Conservation (phyloP, 2,113 vertebrate genomes). For the Deroptyus accipitrinus region DNA sequence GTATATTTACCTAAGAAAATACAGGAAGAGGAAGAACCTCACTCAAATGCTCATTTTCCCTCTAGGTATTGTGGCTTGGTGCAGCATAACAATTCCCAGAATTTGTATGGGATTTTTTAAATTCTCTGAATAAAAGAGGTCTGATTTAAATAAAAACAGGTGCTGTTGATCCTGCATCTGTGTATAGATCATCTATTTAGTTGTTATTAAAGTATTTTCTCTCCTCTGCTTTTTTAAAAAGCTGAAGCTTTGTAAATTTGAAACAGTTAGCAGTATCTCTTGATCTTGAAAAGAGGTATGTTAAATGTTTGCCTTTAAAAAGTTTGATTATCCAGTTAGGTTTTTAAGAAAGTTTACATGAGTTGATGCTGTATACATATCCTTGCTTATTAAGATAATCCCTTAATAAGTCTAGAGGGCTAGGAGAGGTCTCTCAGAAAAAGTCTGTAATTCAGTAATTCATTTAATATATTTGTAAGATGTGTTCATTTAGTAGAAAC, state of each 20-base stretch:
- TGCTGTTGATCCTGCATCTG: accelerated
- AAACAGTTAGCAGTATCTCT: neutral
- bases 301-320: neutral
- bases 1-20: neutral
- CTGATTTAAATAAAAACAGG: neutral
- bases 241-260: neutral
- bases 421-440: neutral
- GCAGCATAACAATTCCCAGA: neutral
- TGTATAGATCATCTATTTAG: neutral
- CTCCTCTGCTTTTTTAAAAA: neutral
- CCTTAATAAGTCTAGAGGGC: neutral
- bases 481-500: neutral
- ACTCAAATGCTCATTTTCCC: neutral
- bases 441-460: neutral
- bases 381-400: neutral
- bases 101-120: neutral
- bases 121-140: neutral
- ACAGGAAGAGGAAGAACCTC: neutral
- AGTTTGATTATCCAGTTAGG: neutral
- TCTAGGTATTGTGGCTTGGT: accelerated
- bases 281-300: neutral
- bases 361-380: neutral
- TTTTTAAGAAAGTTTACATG: neutral
- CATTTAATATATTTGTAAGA: neutral
- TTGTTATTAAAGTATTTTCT: neutral